Evolutionary conservation across 92 coral and sea anemone genomes (phyloP), one percentile per base, ranked within the genome.

Genomic region (Zoanthus solanderi): DNA sequence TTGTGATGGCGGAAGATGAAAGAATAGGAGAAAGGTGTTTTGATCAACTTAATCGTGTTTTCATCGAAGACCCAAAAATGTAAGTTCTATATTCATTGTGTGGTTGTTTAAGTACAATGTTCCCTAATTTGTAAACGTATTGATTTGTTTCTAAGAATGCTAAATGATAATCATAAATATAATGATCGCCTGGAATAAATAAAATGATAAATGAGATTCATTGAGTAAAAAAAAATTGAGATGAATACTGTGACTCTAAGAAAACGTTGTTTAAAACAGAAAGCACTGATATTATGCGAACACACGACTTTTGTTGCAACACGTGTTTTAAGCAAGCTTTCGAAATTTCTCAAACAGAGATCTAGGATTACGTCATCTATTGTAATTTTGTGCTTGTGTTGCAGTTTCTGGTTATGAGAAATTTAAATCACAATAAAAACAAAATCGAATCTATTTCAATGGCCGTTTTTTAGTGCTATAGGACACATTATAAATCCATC

Each of bases 61-160:
- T 96, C 72, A 93, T 92, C 68, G 86, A 80, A 46, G 95, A 93
- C 52, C 93, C 92, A 50, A 90, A 92, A 6, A 93, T 96, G 98
- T 95, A 93, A 93, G 98, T 88, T 37, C 34, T 47, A 37, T 30
- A 58, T 18, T 61, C 69, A 56, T 46, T 28, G 30, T 63, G 23
- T 23, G 23, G 23, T 23, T 42, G 13, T 13, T 54, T 58, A 63
- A 72, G 23, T 31, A 42, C 9, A 52, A 4, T 60, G 5, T 31
- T 15, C 0, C 37, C 14, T 46, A 10, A 15, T 34, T 37, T 23
- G 28, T 53, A 75, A 23, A 34, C 10, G 11, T 60, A 6, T 50
- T 7, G 14, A 17, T 18, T 58, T 50, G 28, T 75, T 52, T 74
- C 47, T 71, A 18, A 1, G 46, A 84, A 44, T 37, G 9, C 11